A percentile compares a stretch with the other conserved stretches of the same genome.
Conservation (phyloP, 2,888 invertebrate genomes). For the Itoplectis maculator region DNA sequence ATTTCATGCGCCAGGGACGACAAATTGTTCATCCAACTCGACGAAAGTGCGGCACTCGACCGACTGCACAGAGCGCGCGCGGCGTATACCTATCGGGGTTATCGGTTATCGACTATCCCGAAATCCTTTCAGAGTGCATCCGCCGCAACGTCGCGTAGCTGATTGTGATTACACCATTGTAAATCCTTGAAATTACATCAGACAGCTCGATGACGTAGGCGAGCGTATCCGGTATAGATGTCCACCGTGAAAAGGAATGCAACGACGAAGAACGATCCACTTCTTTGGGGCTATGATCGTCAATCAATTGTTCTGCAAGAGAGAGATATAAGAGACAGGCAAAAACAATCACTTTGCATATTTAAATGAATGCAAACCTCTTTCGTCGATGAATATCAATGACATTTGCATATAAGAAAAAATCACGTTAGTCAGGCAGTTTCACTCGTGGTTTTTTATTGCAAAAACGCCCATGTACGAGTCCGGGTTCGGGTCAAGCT, state of each 20-base stretch:
- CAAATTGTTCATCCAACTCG: slow-evolving; percentile 51
- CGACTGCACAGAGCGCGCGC: not conserved
- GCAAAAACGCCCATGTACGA: slow-evolving; percentile 7
- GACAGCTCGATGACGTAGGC: slow-evolving; percentile 26
- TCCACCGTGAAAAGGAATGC: slow-evolving; percentile 25
- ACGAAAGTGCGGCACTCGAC: slow-evolving; percentile 42
- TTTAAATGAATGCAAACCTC: no score
- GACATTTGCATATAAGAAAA: no score
- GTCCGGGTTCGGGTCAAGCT: slow-evolving; percentile 50
- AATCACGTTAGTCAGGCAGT: no score
- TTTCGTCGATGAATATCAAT: no score
- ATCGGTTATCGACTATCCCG: slow-evolving; percentile 61
- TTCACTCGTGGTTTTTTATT: no score
- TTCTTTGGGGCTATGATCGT: no score
- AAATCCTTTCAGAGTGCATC: slow-evolving; percentile 63
- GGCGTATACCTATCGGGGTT: slow-evolving; percentile 29
- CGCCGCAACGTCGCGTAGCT: slow-evolving; percentile 36
- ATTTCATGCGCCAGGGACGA: slow-evolving; percentile 43
- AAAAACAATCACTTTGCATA: no score
- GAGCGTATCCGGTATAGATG: slow-evolving; percentile 9
- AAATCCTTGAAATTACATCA: slow-evolving; percentile 48
- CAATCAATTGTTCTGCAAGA: no score
- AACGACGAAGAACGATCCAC: not conserved
- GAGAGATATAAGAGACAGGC: no score
- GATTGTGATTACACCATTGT: slow-evolving; percentile 56